Evolutionary conservation across 64 coral and sea anemone genomes (phyloP).

Genomic region (Acropora tenuis): DNA sequence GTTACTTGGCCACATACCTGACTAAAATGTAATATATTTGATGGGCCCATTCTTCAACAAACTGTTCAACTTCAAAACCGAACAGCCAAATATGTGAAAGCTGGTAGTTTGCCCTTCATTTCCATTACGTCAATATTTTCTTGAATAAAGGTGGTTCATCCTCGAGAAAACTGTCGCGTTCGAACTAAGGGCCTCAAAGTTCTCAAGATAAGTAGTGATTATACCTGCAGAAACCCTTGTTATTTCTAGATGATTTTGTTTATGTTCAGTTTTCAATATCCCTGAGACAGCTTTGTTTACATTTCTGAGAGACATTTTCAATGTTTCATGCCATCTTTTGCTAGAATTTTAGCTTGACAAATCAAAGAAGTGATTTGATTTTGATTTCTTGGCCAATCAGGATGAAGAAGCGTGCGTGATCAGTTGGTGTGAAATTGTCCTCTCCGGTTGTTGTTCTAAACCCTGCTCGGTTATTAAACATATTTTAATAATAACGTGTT

Average conservation of each 20-base stretch:
- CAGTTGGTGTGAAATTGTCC: background rate
- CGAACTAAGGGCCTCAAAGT: too few relatives aligned
- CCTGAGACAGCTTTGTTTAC: background rate
- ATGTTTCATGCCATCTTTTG: background rate
- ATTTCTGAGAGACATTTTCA: background rate
- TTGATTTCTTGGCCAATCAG: background rate
- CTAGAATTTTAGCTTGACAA: background rate
- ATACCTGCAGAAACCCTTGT: too few relatives aligned
- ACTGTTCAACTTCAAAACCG: background rate
- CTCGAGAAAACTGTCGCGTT: too few relatives aligned
- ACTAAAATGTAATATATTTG: background rate
- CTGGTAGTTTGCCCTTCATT: background rate
- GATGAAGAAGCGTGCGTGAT: background rate
- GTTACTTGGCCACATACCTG: background rate
- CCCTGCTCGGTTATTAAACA: too few relatives aligned
- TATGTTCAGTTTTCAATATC: too few relatives aligned
- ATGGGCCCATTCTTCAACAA: background rate
- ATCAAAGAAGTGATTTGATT: background rate
- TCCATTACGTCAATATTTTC: background rate
- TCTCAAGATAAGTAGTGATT: too few relatives aligned
- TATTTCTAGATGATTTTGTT: too few relatives aligned
- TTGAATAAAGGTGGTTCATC: background rate
- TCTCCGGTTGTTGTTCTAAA: background rate
- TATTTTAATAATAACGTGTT: too few relatives aligned
- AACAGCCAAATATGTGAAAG: background rate